Percentiles rank a stretch among this genome's conserved stretches.
These are phyloP conservation scores for Mormyrus lacerda DNA, from an alignment of 2,113 vertebrate genomes.

Conservation along the genomic window DNA sequence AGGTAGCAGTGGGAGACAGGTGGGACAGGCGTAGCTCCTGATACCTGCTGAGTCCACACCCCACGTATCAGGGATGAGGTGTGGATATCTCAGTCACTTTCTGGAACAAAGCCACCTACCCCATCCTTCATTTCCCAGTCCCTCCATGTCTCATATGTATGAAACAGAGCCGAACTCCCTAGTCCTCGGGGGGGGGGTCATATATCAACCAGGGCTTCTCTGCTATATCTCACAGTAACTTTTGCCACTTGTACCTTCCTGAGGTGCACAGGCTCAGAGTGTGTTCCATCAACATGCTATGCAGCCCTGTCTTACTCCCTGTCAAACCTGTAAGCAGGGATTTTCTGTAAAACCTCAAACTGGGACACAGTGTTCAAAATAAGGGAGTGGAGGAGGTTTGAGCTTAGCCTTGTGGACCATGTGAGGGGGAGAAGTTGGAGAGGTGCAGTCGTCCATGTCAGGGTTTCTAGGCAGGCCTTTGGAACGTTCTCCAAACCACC, in stretches of 20 bases:
- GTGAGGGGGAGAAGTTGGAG: not conserved
- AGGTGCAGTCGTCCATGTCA: not conserved
- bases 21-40: not conserved
- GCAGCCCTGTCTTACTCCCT: not conserved
- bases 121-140: not conserved
- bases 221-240: not conserved
- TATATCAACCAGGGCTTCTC: not conserved
- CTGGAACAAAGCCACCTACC: not conserved
- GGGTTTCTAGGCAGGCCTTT: not conserved
- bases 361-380: not conserved
- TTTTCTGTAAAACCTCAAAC: not conserved
- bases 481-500: not conserved
- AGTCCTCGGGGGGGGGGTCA: not conserved
- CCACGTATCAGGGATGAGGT: not conserved
- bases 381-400: not conserved
- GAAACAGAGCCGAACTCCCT: not conserved
- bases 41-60: conserved; percentile 6
- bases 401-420: not conserved
- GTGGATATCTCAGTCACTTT: not conserved
- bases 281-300: not conserved
- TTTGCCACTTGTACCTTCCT: not conserved
- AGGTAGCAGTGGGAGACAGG: not conserved
- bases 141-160: not conserved
- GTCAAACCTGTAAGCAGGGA: not conserved
- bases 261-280: not conserved